Percentiles rank a stretch among this genome's conserved stretches.
Conservation (phyloP, 1,140 invertebrate genomes). For the Apis dorsata region DNA sequence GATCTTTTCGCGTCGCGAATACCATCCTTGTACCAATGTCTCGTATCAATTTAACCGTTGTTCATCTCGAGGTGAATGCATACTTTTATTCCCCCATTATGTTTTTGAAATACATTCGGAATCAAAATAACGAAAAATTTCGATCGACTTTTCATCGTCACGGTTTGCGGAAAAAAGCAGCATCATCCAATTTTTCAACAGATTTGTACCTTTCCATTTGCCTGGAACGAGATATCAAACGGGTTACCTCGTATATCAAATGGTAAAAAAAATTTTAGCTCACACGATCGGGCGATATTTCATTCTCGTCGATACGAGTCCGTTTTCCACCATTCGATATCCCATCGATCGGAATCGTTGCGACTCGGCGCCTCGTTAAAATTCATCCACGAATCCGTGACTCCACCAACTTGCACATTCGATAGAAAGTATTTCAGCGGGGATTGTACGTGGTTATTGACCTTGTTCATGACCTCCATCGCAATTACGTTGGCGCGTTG, state of each 20-base stretch:
- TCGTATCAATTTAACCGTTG: neutral
- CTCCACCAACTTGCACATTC: conserved; percentile 1
- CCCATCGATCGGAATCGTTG: neutral
- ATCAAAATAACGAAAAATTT: no score
- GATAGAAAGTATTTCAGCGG: conserved; percentile 32
- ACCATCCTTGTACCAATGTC: neutral
- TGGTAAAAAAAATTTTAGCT: neutral
- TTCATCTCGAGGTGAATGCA: neutral
- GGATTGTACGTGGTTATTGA: conserved; percentile 57
- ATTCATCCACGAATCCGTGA: neutral
- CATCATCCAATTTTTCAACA: no score
- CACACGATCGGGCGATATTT: neutral
- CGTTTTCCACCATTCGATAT: neutral
- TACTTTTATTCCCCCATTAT: no score
- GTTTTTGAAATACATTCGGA: no score
- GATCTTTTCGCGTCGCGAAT: neutral
- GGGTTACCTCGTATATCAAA: neutral
- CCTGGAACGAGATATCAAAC: neutral
- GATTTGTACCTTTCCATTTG: neutral
- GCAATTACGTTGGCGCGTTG: conserved; percentile 54
- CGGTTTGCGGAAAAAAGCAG: no score
- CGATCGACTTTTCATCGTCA: no score
- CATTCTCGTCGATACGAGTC: neutral
- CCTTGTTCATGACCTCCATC: conserved; percentile 58
- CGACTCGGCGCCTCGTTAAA: neutral